These are phyloP conservation scores for Alligator mississippiensis DNA, from an alignment of 2,113 vertebrate genomes.

Conservation along the genomic window DNA sequence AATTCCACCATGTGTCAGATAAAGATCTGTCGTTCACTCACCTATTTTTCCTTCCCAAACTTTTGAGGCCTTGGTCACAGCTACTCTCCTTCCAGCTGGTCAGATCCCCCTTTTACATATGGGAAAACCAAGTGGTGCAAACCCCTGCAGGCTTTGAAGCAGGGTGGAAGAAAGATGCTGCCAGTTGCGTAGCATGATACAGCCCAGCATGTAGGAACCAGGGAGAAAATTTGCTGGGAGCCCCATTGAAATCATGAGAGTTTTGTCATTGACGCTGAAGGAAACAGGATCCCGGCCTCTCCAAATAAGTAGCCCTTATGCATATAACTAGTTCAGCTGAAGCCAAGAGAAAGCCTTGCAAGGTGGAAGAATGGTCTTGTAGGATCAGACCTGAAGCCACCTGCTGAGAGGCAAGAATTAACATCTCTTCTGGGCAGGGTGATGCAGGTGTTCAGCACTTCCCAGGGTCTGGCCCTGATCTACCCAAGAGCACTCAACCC, in stretches of 20 bases:
- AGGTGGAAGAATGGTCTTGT: neutral
- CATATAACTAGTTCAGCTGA: neutral
- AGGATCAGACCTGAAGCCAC: neutral
- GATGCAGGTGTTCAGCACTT: neutral
- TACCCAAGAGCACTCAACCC: neutral
- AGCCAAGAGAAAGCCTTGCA: neutral
- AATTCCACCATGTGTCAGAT: too few species aligned
- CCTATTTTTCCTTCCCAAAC: neutral
- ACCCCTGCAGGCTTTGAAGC: rapidly evolving
- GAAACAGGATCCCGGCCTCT: neutral
- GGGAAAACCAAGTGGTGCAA: neutral
- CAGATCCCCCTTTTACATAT: rapidly evolving
- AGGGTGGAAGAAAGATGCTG: neutral
- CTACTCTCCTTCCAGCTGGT: rapidly evolving
- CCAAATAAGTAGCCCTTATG: too few species aligned
- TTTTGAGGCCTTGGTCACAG: rapidly evolving
- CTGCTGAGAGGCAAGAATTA: neutral
- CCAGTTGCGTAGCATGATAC: neutral
- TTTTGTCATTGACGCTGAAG: too few species aligned
- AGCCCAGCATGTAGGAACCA: neutral
- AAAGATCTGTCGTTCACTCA: too few species aligned
- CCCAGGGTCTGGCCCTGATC: neutral
- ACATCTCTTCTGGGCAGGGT: neutral
- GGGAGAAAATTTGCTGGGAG: neutral
- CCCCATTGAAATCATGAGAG: too few species aligned